Base-by-base conservation (phyloP, 2,113 vertebrate genomes). In the Forbesichthys agassizii region DNA sequence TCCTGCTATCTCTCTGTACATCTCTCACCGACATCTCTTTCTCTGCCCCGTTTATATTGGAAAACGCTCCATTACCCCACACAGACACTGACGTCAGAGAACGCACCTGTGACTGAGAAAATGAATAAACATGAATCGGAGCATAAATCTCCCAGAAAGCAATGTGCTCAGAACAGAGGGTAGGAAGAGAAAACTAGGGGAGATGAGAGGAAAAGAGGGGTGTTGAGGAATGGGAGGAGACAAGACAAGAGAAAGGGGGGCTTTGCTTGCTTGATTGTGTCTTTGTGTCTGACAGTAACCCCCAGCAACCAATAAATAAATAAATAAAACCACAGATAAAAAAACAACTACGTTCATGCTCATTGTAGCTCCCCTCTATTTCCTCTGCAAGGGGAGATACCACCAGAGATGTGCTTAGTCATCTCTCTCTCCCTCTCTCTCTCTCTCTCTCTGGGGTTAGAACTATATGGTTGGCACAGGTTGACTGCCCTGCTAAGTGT, bases 181-280 rank as follows among this genome's bases (percentile, higher is more conserved):
- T 9, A 11, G 49, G 58, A 52, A 48, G 18, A 64, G 61, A 52
- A 36, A 13, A 33, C 18, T 12, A 12, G 51, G 54, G 57, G 48
- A 60, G 70, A 7, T n/a, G 62, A 72, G 55, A 27, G 33, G 33
- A 72, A 54, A 27, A 59, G 70, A 33, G 75, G 55, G 69, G 65
- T 61, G 72, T 11, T 42, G 36, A 68, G 61, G 61, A 64, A 68
- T 69, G 68, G 88, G 73, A 82, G 84, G 71, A 74, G 69, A 80
- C 75, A 80, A 87, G 36, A 80, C 81, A 77, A 10, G 11, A 52
- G 49, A 18, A 58, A 74, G 73, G 64, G 71, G 73, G 72, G 9
- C 69, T 65, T 78, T 75, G 63, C 76, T 72, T 77, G 81, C 77
- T 77, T 87, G 75, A 82, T 83, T 87, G 83, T 77, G 63, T 80